phyloP scores from a whole-genome alignment of 2,888 invertebrate genomes.

The Polietes domitor region DNA sequence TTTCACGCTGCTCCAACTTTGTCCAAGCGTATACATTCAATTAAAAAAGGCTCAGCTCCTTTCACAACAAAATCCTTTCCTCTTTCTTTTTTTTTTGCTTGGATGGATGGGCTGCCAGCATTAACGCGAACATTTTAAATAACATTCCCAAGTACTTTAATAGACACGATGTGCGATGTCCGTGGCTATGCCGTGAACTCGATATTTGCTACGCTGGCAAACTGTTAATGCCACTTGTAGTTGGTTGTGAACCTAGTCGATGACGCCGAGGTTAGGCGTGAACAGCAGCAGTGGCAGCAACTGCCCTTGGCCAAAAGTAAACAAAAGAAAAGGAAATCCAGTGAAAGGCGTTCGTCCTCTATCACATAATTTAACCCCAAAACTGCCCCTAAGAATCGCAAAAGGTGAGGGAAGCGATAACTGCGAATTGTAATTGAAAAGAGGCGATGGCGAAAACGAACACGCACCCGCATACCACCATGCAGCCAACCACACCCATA shows the following conservation, averaged over 20 bases:
- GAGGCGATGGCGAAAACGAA: background rate
- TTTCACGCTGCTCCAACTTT: constrained; percentile 14
- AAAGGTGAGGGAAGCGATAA: constrained; percentile 20
- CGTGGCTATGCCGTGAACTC: too few relatives aligned
- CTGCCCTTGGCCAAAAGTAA: background rate
- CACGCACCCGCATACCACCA: too few relatives aligned
- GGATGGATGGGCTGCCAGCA: background rate
- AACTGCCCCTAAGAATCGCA: constrained; percentile 28
- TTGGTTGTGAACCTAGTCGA: too few relatives aligned
- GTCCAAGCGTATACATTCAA: constrained; percentile 31
- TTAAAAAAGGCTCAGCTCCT: constrained; percentile 25
- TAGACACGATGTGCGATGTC: background rate
- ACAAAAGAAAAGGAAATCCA: background rate
- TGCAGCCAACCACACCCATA: too few relatives aligned
- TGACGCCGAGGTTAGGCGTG: background rate
- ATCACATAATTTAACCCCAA: constrained; percentile 16
- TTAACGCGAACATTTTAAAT: constrained; percentile 7
- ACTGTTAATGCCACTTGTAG: background rate
- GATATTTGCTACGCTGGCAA: background rate
- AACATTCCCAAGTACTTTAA: background rate
- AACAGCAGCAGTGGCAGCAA: background rate
- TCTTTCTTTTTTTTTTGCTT: background rate
- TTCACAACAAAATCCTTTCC: background rate
- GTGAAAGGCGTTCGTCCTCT: background rate
- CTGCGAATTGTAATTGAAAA: constrained; percentile 28